A percentile compares a stretch with the other conserved stretches of the same genome.
Evolutionary conservation across 1,140 invertebrate genomes (phyloP).

Genomic region (Metaphire vulgaris): DNA sequence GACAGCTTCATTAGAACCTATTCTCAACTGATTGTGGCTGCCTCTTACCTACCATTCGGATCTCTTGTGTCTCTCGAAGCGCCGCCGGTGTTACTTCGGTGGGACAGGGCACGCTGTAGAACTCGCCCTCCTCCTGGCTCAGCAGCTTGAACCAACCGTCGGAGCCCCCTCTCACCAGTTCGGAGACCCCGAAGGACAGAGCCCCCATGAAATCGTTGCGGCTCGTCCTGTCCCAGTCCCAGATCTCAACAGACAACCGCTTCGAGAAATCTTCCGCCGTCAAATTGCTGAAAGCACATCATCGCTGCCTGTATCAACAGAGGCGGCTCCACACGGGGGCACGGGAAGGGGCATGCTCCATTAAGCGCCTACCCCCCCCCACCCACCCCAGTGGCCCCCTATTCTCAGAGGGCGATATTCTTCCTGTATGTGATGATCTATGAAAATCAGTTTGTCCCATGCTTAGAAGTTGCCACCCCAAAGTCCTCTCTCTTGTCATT

Average conservation of each 20-base stretch:
- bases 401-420: no score
- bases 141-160: slow-evolving; percentile 97
- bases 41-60: slow-evolving; percentile 3
- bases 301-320: no score
- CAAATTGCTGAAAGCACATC: slow-evolving; percentile 19
- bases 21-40: background rate
- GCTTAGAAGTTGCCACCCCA: no score
- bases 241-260: slow-evolving; percentile 90
- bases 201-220: slow-evolving; percentile 99
- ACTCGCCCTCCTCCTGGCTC: slow-evolving; percentile 95
- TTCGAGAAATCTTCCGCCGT: slow-evolving; percentile 70
- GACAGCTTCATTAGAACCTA: no score
- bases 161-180: slow-evolving; percentile 75
- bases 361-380: no score
- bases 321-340: no score
- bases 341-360: no score
- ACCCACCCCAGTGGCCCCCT: no score
- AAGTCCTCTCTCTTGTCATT: no score
- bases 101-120: slow-evolving; percentile 85
- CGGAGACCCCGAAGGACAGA: slow-evolving; percentile 93
- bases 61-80: slow-evolving; percentile 54
- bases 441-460: no score
- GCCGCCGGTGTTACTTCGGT: slow-evolving; percentile 75
- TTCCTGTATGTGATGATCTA: no score
- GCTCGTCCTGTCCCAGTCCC: slow-evolving; percentile 99